Percentiles rank a stretch among this genome's conserved stretches.
phyloP scores from a whole-genome alignment of 2,113 vertebrate species.

The Helogale parvula region DNA sequence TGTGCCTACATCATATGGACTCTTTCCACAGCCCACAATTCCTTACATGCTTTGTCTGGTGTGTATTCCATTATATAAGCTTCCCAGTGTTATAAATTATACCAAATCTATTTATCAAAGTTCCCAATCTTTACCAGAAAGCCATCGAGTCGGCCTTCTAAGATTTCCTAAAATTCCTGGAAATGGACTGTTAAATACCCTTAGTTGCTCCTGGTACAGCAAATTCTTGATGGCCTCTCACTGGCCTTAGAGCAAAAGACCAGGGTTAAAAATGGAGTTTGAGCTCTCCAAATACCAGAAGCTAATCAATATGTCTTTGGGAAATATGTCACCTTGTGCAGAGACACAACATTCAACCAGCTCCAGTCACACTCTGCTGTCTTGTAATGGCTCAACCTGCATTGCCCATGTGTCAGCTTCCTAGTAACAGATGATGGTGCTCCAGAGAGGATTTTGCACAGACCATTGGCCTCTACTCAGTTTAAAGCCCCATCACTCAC shows the following conservation, averaged over 20 bases:
- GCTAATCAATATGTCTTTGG: background rate
- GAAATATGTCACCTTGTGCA: background rate
- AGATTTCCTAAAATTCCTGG: background rate
- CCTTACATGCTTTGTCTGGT: background rate
- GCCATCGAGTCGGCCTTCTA: background rate
- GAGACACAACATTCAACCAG: slow-evolving; percentile 30
- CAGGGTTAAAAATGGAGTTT: background rate
- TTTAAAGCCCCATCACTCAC: background rate
- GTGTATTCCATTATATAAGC: background rate
- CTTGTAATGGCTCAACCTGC: background rate
- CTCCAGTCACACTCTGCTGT: background rate
- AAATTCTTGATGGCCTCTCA: background rate
- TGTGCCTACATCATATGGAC: background rate
- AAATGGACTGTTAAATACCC: background rate
- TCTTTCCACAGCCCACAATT: background rate
- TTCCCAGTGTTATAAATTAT: background rate
- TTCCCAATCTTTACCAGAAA: background rate
- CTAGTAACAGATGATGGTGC: background rate
- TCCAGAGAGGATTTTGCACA: background rate
- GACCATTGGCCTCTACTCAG: background rate
- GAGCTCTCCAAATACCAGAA: background rate
- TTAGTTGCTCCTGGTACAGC: background rate
- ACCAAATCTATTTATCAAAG: background rate
- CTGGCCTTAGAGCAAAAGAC: background rate
- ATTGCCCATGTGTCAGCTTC: slow-evolving; percentile 7